Percentiles rank a stretch among this genome's conserved stretches.
These are phyloP conservation scores for Schizotus pectinicornis DNA, from an alignment of 2,888 invertebrate genomes.

Conservation along the genomic window DNA sequence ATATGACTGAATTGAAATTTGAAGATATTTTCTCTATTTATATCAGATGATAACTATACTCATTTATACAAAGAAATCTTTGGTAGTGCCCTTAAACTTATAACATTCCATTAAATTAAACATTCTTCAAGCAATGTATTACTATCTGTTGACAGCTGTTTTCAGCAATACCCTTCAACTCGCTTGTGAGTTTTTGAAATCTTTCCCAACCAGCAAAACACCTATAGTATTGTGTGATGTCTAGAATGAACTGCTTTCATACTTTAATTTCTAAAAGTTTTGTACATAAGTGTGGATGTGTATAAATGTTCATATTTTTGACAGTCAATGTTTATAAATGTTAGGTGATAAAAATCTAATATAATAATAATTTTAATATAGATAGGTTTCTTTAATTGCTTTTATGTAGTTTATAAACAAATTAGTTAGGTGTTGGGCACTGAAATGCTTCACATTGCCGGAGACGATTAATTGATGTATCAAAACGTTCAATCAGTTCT, in stretches of 20 bases:
- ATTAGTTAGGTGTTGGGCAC: constrained; percentile 38
- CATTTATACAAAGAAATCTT: constrained; percentile 10
- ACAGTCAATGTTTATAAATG: constrained; percentile 47
- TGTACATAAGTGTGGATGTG: constrained; percentile 49
- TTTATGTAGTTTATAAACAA: constrained; percentile 21
- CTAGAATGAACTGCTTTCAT: constrained; percentile 17
- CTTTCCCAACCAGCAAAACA: not conserved
- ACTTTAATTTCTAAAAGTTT: constrained; percentile 7
- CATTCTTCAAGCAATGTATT: too few relatives aligned
- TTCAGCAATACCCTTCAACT: not conserved
- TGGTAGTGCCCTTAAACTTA: constrained; percentile 29
- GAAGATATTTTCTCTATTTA: constrained; percentile 15
- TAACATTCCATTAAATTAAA: constrained; percentile 13
- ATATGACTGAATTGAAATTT: constrained; percentile 22
- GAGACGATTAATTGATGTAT: constrained; percentile 19
- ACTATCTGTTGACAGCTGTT: not conserved
- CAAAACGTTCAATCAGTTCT: constrained; percentile 1
- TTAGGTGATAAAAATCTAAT: constrained; percentile 37
- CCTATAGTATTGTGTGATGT: constrained; percentile 4
- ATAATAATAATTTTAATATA: constrained; percentile 17
- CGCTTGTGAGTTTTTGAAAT: constrained; percentile 3
- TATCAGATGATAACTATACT: constrained; percentile 14
- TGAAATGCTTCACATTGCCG: constrained; percentile 48
- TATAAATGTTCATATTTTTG: constrained; percentile 53
- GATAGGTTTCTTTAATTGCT: constrained; percentile 25